Percentiles rank a stretch among this genome's conserved stretches.
These are phyloP conservation scores for Motacilla tschutschensis DNA, from an alignment of 2,113 vertebrate species.

Conservation along the genomic window DNA sequence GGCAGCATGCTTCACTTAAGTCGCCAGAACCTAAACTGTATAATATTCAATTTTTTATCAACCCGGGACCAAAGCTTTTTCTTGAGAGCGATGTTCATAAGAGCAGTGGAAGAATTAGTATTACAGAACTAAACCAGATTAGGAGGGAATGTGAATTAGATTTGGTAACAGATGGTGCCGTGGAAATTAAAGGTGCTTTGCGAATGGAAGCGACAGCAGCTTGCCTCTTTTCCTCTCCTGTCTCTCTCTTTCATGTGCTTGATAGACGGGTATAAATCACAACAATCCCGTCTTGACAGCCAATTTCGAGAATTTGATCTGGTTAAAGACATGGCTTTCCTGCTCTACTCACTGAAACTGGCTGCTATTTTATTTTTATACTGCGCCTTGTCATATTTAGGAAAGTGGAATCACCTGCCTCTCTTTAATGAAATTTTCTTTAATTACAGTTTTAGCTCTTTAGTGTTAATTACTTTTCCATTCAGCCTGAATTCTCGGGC, in stretches of 20 bases:
- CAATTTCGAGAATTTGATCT: constrained; percentile 99
- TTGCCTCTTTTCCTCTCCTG: constrained; percentile 70
- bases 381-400: constrained; percentile 68
- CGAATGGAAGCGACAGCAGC: constrained; percentile 85
- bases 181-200: constrained; percentile 95
- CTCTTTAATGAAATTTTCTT: constrained; percentile 77
- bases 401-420: constrained; percentile 68
- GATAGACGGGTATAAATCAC: constrained; percentile 99
- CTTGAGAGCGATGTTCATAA: constrained; percentile 61
- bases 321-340: constrained; percentile 95
- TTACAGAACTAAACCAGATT: constrained; percentile 97
- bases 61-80: constrained; percentile 51
- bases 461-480: constrained; percentile 79
- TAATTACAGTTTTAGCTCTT: constrained; percentile 82
- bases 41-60: constrained; percentile 70
- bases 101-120: constrained; percentile 84
- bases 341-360: constrained; percentile 67
- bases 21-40: constrained; percentile 57
- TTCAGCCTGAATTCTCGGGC: constrained; percentile 64
- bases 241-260: constrained; percentile 71
- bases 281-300: constrained; percentile 96
- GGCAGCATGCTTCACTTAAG: constrained; percentile 45
- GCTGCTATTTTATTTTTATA: constrained; percentile 68
- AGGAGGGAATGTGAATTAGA: constrained; percentile 94
- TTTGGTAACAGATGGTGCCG: constrained; percentile 97